Base-by-base conservation (phyloP, 2,797 vertebrate species). In the Channallabes apus region DNA sequence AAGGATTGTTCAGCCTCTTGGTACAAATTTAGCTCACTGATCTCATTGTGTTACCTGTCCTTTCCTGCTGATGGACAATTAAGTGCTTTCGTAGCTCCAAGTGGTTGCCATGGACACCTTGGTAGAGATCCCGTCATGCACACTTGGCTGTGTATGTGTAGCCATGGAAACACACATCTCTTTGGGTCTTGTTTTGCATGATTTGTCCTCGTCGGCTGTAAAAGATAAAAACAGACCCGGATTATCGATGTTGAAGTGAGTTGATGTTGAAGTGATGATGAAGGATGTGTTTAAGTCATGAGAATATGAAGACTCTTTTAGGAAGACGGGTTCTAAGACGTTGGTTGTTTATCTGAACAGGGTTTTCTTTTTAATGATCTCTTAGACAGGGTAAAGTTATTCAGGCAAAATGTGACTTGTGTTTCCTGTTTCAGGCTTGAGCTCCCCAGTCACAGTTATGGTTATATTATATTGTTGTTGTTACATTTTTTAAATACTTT, bases 51-150 rank as follows among this genome's bases (percentile, higher is more conserved):
- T 76, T 69, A 81, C 82, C 82, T 82, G 86, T 79, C 75, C 62
- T 87, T 61, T 88, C 54, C 86, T 56, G 72, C 78, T 84, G 84
- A 84, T 69, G 78, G 85, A 73, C 82, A 84, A 82, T 86, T 84
- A 79, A 82, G 82, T 82, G 86, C 84, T 73, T 77, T 84, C 68
- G 82, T 88, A 76, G 65, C 79, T 41, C 82, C 73, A 61, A 87
- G 82, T 87, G 86, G 86, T 87, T 87, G 71, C 58, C 82, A 87
- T 84, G 86, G 86, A 69, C 62, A 87, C 71, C 82, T 59, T 62
- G 64, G 78, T 69, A 77, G 71, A 77, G 82, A 87, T 62, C 82
- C 64, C 18, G 8, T 65, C 73, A 76, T 77, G 71, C 82, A 76
- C 79, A 65, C 78, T 61, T 22, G 54, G 22, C 54, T 77, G 71